Conservation (phyloP, 2,888 invertebrate genomes). For the Mythimna pallens region DNA sequence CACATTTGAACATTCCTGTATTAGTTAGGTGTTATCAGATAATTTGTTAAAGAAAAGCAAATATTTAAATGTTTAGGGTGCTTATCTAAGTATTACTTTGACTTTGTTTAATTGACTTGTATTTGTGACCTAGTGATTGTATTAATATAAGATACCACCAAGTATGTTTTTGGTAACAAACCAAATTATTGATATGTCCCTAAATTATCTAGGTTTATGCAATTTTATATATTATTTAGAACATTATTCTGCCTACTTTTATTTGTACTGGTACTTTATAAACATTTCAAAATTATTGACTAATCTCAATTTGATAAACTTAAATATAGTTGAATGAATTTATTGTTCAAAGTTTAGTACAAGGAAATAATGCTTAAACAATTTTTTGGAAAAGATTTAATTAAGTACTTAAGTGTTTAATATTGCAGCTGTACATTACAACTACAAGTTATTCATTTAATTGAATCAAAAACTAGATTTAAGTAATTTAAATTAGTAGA, state of each 20-base stretch:
- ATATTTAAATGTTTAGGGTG: constrained; percentile 52
- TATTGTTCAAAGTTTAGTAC: constrained; percentile 59
- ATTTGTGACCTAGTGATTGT: constrained; percentile 58
- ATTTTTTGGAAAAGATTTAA: constrained; percentile 8
- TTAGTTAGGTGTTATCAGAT: constrained; percentile 58
- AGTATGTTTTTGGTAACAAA: constrained; percentile 34
- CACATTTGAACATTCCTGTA: constrained; percentile 72
- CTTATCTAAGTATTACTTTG: constrained; percentile 60
- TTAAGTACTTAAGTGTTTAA: constrained; percentile 25
- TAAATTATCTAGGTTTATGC: constrained; percentile 8
- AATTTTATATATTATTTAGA: constrained; percentile 12
- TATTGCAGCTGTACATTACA: constrained; percentile 37
- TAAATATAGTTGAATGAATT: constrained; percentile 26
- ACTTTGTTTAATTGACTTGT: constrained; percentile 59
- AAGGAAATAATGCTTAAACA: constrained; percentile 50
- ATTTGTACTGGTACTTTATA: constrained; percentile 13
- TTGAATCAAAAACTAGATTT: constrained; percentile 49
- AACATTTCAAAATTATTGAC: constrained; percentile 14
- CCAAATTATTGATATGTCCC: constrained; percentile 23
- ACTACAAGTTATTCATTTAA: constrained; percentile 58
- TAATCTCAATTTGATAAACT: constrained; percentile 21
- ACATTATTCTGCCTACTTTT: constrained; percentile 7
- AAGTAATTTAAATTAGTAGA: constrained; percentile 59
- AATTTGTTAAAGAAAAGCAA: constrained; percentile 47
- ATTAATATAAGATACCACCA: constrained; percentile 50